Percentiles rank a stretch among this genome's conserved stretches.
Conservation (phyloP, 2,888 invertebrate genomes). For the Epistrophella euchroma region DNA sequence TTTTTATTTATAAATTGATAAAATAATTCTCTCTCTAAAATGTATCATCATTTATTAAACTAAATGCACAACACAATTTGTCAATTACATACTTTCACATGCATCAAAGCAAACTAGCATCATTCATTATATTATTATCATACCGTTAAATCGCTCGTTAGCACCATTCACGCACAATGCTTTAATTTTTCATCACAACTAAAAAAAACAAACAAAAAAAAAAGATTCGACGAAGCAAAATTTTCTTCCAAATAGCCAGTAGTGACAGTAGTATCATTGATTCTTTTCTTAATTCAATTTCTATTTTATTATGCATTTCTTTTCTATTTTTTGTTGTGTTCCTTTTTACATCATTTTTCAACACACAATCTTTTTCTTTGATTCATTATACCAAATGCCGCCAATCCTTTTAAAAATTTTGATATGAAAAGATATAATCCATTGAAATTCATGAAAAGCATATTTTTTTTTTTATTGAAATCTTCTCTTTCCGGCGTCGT, state of each 20-base stretch:
- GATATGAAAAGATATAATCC: constrained; percentile 35
- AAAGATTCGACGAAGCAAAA: background rate
- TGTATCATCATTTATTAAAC: background rate
- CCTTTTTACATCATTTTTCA: background rate
- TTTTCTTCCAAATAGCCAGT: background rate
- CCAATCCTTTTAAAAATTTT: constrained; percentile 33
- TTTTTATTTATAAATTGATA: background rate
- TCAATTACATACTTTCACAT: constrained; percentile 17
- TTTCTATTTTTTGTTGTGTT: background rate
- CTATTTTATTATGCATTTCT: background rate
- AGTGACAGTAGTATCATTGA: background rate
- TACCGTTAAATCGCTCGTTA: constrained; percentile 41
- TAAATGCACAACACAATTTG: constrained; percentile 17
- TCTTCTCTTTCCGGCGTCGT: constrained; percentile 24
- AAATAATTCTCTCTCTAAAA: background rate
- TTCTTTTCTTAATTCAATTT: constrained; percentile 4
- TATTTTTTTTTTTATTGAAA: background rate
- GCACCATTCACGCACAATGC: constrained; percentile 22
- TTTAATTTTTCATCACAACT: constrained; percentile 17
- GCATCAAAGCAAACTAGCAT: background rate
- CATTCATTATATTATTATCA: constrained; percentile 24
- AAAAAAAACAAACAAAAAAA: background rate
- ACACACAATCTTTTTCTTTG: constrained; percentile 23
- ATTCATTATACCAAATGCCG: constrained; percentile 38
- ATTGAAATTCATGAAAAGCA: constrained; percentile 29